Conservation (phyloP, 2,113 vertebrate genomes). For the Odontesthes bonariensis region DNA sequence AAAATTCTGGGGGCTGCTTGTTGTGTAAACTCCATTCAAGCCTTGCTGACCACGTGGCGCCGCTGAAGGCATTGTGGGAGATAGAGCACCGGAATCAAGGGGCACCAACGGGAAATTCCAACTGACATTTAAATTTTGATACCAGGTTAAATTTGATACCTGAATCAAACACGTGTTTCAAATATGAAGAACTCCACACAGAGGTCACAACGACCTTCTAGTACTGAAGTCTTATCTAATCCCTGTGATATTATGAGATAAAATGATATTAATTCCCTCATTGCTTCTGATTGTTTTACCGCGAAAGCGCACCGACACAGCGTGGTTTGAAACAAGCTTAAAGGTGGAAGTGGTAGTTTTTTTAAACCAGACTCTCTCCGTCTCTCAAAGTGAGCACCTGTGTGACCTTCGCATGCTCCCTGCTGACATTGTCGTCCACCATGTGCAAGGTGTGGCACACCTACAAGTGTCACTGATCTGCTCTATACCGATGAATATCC, state of each 20-base stretch:
- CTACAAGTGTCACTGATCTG: neutral
- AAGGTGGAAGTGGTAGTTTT: neutral
- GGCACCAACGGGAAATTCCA: too few species aligned
- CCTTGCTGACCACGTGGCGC: slow-evolving; percentile 29
- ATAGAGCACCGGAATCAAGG: slow-evolving; percentile 7
- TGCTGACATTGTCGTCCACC: slow-evolving; percentile 68
- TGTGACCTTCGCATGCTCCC: slow-evolving; percentile 74
- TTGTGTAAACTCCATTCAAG: slow-evolving; percentile 55
- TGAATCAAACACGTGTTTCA: neutral
- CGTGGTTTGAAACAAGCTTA: neutral
- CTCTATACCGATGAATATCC: neutral
- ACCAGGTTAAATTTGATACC: neutral
- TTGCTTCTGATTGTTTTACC: neutral
- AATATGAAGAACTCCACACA: neutral
- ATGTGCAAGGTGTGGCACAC: slow-evolving; percentile 6
- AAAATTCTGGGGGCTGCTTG: slow-evolving; percentile 46
- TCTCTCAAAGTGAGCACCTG: slow-evolving; percentile 48
- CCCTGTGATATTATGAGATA: neutral
- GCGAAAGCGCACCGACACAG: neutral
- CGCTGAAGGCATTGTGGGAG: slow-evolving; percentile 14
- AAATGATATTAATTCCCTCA: neutral
- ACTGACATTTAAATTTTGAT: too few species aligned
- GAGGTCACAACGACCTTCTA: slow-evolving; percentile 43
- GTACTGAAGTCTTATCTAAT: neutral
- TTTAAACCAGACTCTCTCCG: slow-evolving; percentile 45